Evolutionary conservation across 2,888 invertebrate genomes (phyloP).

Genomic region (Erebia epiphron): DNA sequence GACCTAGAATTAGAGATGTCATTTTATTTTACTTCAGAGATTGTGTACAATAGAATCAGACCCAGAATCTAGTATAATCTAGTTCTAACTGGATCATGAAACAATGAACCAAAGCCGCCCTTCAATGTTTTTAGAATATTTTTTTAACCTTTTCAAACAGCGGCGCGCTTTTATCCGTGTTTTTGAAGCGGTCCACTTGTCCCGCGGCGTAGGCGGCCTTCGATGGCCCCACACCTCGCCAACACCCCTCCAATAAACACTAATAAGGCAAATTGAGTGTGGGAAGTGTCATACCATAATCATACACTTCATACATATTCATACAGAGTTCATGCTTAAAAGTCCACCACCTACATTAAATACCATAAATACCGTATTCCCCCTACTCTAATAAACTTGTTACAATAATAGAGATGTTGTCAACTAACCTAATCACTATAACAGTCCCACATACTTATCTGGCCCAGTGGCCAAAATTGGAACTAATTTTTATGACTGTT

Average conservation of each 20-base stretch:
- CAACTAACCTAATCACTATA: too few relatives aligned
- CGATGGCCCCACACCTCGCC: constrained; percentile 38
- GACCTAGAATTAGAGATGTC: too few relatives aligned
- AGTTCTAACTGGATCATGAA: too few relatives aligned
- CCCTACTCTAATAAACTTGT: background rate
- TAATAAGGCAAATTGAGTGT: constrained; percentile 41
- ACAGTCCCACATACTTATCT: too few relatives aligned
- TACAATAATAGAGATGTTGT: too few relatives aligned
- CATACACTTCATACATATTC: constrained; percentile 22
- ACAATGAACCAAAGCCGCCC: background rate
- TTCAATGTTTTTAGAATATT: background rate
- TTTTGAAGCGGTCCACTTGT: constrained; percentile 38
- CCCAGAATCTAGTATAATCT: too few relatives aligned
- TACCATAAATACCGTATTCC: background rate
- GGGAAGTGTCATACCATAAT: constrained; percentile 28
- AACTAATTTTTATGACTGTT: too few relatives aligned
- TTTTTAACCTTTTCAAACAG: constrained; percentile 23
- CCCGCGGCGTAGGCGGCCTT: constrained; percentile 39
- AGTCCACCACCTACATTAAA: background rate
- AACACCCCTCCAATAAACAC: constrained; percentile 41
- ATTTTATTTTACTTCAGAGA: too few relatives aligned
- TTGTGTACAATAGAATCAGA: too few relatives aligned
- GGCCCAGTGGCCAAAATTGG: too few relatives aligned
- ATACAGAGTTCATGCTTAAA: background rate
- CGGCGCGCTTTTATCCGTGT: constrained; percentile 29